A percentile compares a stretch with the other conserved stretches of the same genome.
Conservation (phyloP, 2,888 invertebrate genomes). For the Metacarcinus magister region DNA sequence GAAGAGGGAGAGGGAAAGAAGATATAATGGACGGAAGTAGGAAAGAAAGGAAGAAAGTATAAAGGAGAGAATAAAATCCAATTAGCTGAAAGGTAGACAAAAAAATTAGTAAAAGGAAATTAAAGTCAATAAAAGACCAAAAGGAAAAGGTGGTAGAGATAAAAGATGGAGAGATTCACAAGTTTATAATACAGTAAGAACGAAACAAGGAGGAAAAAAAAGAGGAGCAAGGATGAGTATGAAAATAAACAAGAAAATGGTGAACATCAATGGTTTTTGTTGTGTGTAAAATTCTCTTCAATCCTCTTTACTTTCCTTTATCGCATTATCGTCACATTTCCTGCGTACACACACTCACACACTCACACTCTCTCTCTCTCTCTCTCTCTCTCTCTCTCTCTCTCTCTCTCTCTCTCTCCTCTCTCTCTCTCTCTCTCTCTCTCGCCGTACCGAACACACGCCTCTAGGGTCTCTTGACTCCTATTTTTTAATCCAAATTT, state of each 20-base stretch:
- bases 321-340: not conserved
- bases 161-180: not conserved
- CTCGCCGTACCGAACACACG: not conserved
- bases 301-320: not conserved
- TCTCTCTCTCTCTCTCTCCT: slow-evolving; percentile 40
- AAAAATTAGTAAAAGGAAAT: not conserved
- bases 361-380: not conserved
- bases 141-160: not conserved
- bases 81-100: no score
- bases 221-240: not conserved
- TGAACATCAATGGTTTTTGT: not conserved
- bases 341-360: not conserved
- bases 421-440: slow-evolving; percentile 42
- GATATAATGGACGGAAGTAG: no score
- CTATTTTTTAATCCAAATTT: not conserved
- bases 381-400: slow-evolving; percentile 26
- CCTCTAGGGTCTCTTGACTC: not conserved
- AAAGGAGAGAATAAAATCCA: no score
- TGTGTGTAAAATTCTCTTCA: not conserved
- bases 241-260: not conserved
- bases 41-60: no score
- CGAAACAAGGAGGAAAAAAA: not conserved
- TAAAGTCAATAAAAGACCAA: not conserved
- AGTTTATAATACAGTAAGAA: not conserved
- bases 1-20: no score